A percentile compares a stretch with the other conserved stretches of the same genome.
phyloP scores from a whole-genome alignment of 2,888 invertebrate genomes.

The Ochlodes sylvanus region DNA sequence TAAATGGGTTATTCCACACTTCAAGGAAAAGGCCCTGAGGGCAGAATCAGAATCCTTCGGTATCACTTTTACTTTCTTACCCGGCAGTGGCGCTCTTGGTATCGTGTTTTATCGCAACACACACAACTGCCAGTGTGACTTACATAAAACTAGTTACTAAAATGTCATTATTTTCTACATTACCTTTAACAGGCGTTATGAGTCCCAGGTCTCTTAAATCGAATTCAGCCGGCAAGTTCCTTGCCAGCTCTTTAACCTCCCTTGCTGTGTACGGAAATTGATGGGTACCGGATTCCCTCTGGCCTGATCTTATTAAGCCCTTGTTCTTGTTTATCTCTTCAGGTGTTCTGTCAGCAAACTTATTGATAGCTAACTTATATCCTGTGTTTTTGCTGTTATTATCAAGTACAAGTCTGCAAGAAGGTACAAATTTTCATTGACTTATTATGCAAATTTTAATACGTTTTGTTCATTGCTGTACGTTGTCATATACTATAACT shows the following conservation, averaged over 20 bases:
- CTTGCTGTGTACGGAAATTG: constrained; percentile 62
- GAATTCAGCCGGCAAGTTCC: constrained; percentile 56
- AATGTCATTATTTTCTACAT: constrained; percentile 22
- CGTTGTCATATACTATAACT: too few relatives aligned
- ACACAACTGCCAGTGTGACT: too few relatives aligned
- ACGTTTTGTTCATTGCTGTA: too few relatives aligned
- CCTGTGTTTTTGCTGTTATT: constrained; percentile 59
- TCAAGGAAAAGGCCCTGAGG: too few relatives aligned
- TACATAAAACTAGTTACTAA: too few relatives aligned
- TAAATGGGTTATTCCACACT: too few relatives aligned
- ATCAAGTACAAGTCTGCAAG: constrained; percentile 52
- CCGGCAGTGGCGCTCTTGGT: too few relatives aligned
- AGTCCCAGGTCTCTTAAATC: constrained; percentile 62
- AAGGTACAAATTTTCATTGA: background rate
- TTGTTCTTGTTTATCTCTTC: constrained; percentile 58
- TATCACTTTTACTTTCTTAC: too few relatives aligned
- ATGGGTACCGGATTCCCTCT: constrained; percentile 56
- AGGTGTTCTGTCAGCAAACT: constrained; percentile 67
- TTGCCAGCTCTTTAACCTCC: constrained; percentile 47
- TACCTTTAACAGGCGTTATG: constrained; percentile 63
- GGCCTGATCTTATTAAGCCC: constrained; percentile 54
- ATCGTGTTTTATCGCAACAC: too few relatives aligned
- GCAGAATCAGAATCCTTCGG: too few relatives aligned
- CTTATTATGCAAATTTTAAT: too few relatives aligned
- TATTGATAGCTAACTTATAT: constrained; percentile 63